Conservation (phyloP, 1,140 invertebrate genomes). For the Sminthurides bifidus region DNA sequence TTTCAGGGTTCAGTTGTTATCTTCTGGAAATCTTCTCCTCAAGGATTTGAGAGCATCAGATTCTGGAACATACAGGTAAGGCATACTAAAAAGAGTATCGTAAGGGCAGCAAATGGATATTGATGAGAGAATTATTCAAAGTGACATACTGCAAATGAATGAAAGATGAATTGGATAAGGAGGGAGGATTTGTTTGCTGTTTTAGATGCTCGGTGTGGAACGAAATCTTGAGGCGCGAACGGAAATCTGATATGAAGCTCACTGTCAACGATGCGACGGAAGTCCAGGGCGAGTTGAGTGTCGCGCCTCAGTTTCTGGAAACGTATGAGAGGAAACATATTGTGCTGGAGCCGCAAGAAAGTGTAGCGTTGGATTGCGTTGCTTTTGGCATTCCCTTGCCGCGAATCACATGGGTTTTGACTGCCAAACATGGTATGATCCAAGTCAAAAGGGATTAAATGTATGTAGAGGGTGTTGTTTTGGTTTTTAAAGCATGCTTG, state of each 20-base stretch:
- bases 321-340: slow-evolving; percentile 6
- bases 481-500: background rate
- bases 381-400: slow-evolving; percentile 13
- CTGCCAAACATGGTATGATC: slow-evolving; percentile 13
- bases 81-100: background rate
- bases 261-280: slow-evolving; percentile 3
- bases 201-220: slow-evolving; percentile 18
- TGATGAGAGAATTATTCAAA: background rate
- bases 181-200: too few relatives aligned
- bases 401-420: slow-evolving; percentile 16
- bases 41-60: slow-evolving; percentile 9
- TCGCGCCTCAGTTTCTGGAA: slow-evolving; percentile 5
- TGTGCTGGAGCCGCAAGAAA: slow-evolving; percentile 17
- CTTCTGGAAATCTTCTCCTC: slow-evolving; percentile 25
- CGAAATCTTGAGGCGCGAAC: slow-evolving; percentile 9
- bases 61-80: slow-evolving; percentile 6
- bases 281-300: slow-evolving; percentile 8
- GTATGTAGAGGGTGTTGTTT: background rate
- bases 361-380: slow-evolving; percentile 14
- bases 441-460: background rate
- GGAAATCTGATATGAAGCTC: slow-evolving; percentile 9
- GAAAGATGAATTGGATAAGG: background rate
- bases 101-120: background rate
- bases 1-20: slow-evolving; percentile 20
- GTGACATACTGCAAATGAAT: background rate